A percentile compares a stretch with the other conserved stretches of the same genome.
Conservation (phyloP, 2,888 invertebrate species). For the Drosophila mimica region DNA sequence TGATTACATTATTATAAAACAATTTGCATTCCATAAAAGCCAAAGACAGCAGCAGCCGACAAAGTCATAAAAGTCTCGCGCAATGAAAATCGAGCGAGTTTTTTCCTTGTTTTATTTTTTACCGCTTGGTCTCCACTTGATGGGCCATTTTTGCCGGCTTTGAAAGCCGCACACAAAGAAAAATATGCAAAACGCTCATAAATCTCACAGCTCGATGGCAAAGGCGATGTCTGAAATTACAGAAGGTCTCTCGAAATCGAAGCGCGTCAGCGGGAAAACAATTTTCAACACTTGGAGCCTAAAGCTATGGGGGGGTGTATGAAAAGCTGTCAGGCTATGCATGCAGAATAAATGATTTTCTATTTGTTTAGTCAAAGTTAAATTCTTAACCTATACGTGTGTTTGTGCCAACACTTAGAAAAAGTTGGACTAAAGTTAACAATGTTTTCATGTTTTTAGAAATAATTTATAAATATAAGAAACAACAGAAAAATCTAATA, state of each 20-base stretch:
- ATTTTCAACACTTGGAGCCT: constrained; percentile 25
- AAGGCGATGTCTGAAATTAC: constrained; percentile 59
- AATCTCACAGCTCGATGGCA: constrained; percentile 65
- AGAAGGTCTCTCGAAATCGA: constrained; percentile 63
- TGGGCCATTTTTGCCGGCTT: constrained; percentile 59
- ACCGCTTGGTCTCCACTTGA: constrained; percentile 22
- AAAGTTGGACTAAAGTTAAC: not conserved
- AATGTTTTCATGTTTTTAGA: not conserved
- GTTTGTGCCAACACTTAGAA: constrained; percentile 10
- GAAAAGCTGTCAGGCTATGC: constrained; percentile 50
- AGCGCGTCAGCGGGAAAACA: constrained; percentile 56
- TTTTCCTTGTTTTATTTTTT: constrained; percentile 2
- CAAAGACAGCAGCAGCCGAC: constrained; percentile 59
- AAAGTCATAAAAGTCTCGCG: constrained; percentile 74
- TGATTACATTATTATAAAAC: constrained; percentile 80
- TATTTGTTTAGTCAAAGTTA: constrained; percentile 79
- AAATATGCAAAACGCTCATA: constrained; percentile 80
- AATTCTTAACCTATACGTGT: constrained; percentile 44
- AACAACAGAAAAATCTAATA: not conserved
- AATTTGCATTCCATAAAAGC: constrained; percentile 79
- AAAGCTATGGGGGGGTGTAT: not conserved
- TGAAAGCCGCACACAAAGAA: constrained; percentile 45
- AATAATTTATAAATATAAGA: not conserved
- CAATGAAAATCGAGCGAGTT: constrained; percentile 70
- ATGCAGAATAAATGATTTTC: constrained; percentile 80